A percentile compares a stretch with the other conserved stretches of the same genome.
Evolutionary conservation across 2,888 invertebrate genomes (phyloP).

Genomic region (Nyleta sp.): DNA sequence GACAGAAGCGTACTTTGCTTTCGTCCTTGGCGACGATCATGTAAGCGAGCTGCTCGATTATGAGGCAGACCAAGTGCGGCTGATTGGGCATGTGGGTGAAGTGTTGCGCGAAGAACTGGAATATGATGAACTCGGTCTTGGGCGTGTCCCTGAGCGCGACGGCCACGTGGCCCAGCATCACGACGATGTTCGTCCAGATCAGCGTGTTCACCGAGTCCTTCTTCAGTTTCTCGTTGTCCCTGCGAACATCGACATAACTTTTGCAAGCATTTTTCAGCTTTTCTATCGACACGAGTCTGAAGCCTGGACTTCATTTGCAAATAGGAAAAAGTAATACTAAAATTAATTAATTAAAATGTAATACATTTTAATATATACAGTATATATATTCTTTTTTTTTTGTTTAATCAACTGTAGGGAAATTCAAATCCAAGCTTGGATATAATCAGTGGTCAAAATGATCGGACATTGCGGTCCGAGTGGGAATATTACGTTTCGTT

Average conservation of each 20-base stretch:
- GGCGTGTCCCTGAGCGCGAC: slow-evolving; percentile 96
- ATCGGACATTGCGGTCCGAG: no score
- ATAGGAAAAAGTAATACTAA: background rate
- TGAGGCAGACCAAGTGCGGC: slow-evolving; percentile 92
- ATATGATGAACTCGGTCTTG: slow-evolving; percentile 96
- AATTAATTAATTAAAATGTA: background rate
- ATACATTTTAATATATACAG: no score
- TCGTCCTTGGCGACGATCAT: slow-evolving; percentile 94
- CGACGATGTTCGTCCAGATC: slow-evolving; percentile 98
- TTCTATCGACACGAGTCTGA: no score
- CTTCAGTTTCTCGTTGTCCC: slow-evolving; percentile 71
- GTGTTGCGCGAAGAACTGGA: slow-evolving; percentile 98
- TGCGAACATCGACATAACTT: slow-evolving; percentile 82
- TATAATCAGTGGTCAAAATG: no score
- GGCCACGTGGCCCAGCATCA: slow-evolving; percentile 98
- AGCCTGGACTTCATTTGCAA: no score
- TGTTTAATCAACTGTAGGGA: no score
- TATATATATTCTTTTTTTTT: no score
- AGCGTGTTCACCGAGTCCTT: slow-evolving; percentile 86
- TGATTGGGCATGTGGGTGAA: slow-evolving; percentile 95
- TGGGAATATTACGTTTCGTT: slow-evolving; percentile 89
- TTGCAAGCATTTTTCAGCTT: no score
- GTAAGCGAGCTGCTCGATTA: slow-evolving; percentile 98
- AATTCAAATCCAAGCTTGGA: no score
- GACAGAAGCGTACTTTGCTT: slow-evolving; percentile 20